Evolutionary conservation across 2,113 vertebrate species (phyloP), one percentile per base, ranked within the genome.

Genomic region (Sylvilagus bachmani): DNA sequence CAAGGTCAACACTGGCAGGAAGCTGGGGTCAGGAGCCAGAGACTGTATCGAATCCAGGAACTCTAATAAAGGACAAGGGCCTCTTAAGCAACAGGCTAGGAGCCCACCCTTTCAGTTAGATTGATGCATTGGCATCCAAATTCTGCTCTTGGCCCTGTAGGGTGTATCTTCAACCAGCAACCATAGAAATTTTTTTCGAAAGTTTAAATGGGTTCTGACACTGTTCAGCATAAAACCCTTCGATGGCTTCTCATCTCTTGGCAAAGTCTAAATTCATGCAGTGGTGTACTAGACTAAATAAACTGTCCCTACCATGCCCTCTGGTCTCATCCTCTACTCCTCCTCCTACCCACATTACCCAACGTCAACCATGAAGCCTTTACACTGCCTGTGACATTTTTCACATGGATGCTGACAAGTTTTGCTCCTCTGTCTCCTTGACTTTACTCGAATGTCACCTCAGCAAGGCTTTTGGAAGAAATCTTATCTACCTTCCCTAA

Each of bases 111-210:
- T 44, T 73, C 44, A 71, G 13, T 2, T 84, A 58, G 21, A 90
- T 33, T 82, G 80, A 86, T 74, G 55, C 27, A 71, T 24, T 6
- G 27, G 53, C 19, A 13, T 77, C 51, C 21, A 58, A 44, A 6
- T 55, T 10, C 11, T 94, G 29, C 29, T n/a, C 36, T 49, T n/a
- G 24, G 5, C 16, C 5, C 9, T 16, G 10, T 16, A 17, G 1
- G 71, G 9, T 69, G 44, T 75, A 82, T 51, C 62, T 49, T 77
- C 53, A 81, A 91, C 4, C 31, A 95, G 53, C 6, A 96, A 78
- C 16, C 5, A 82, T 3, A 77, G 44, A 21, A 83, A 82, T 66
- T 77, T 2, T 79, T 79, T 91, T 71, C 74, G 61, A 49, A 95
- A 71, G 22, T 89, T 91, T 90, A 84, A 86, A 25, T 44, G 53